Evolutionary conservation across 2,113 vertebrate species (phyloP), one percentile per base, ranked within the genome.

Genomic region (Hemiprocne comata): DNA sequence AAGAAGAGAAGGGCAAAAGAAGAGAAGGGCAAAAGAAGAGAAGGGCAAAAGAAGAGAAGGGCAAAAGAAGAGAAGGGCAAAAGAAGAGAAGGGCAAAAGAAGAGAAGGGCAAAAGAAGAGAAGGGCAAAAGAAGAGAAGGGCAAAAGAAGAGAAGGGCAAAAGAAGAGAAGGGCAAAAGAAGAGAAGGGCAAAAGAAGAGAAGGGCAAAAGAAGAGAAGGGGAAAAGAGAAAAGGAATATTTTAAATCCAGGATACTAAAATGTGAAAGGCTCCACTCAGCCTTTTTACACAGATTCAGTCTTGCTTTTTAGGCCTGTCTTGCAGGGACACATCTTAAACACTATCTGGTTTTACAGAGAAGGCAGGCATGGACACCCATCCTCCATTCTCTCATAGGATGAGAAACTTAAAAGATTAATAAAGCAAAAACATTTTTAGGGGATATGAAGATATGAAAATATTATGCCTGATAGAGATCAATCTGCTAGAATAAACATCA

Each of bases 401-500:
- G 31, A 84, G 60, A n/a, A 70, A 84, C 26, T 58, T 66, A 55
- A 24, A 36, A 17, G 55, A 38, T 36, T 69, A 86, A 46, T 46
- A 58, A 80, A 94, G 74, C 26, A 23, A 71, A 86, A 93, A 78
- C 4, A 1, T 24, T 33, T 71, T 86, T 71, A 51, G 72, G 20
- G 50, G 28, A 14, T 58, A 93, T 6, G 29, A 67, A 71, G 72
- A 38, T 17, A 93, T 4, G 85, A 92, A 88, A 84, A 90, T 55
- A 88, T 62, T 66, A 77, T 34, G 51, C 1, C 2, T 36, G 72
- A 75, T 6, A 73, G 33, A 92, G 65, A 92, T 55, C 69, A 44
- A 19, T 86, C 83, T 89, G 84, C 66, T 60, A 87, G 77, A 92
- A 96, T 17, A 84, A 93, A 92, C 72, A 71, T 33, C 79, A 93